Conservation (phyloP, 2,888 invertebrate genomes). For the Euplagia quadripunctaria region DNA sequence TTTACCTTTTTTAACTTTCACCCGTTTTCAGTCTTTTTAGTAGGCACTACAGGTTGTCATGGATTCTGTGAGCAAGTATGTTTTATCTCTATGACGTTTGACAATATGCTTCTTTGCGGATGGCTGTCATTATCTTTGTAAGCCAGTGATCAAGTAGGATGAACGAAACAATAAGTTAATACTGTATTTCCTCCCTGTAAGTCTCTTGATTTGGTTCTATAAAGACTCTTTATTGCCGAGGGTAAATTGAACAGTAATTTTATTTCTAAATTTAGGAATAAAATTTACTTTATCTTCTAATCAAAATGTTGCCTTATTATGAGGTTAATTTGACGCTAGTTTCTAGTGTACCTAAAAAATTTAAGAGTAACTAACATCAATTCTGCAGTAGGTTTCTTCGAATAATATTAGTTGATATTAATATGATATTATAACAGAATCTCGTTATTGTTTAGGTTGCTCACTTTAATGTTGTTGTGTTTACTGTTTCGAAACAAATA, state of each 20-base stretch:
- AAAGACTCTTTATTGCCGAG: not conserved
- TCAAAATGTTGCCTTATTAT: not conserved
- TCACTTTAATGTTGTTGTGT: not conserved
- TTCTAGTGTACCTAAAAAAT: no score
- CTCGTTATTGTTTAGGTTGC: not conserved
- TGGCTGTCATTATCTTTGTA: constrained; percentile 10
- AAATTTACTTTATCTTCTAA: not conserved
- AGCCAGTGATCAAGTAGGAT: constrained; percentile 9
- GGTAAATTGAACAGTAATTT: not conserved
- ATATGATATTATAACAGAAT: not conserved
- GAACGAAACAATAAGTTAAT: constrained; percentile 13
- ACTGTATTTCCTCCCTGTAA: constrained; percentile 7
- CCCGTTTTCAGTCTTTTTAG: not conserved
- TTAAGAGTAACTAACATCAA: no score
- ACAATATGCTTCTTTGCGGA: not conserved
- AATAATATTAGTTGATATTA: not conserved
- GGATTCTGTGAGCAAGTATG: not conserved
- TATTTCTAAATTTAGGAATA: not conserved
- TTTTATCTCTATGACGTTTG: not conserved
- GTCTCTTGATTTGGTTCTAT: constrained; percentile 4
- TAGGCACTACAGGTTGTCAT: not conserved
- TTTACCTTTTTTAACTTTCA: not conserved
- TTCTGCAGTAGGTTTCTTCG: no score
- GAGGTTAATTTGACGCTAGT: no score
- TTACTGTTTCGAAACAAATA: no score